phyloP scores from a whole-genome alignment of 2,113 vertebrate genomes.

The Burhinus bistriatus region DNA sequence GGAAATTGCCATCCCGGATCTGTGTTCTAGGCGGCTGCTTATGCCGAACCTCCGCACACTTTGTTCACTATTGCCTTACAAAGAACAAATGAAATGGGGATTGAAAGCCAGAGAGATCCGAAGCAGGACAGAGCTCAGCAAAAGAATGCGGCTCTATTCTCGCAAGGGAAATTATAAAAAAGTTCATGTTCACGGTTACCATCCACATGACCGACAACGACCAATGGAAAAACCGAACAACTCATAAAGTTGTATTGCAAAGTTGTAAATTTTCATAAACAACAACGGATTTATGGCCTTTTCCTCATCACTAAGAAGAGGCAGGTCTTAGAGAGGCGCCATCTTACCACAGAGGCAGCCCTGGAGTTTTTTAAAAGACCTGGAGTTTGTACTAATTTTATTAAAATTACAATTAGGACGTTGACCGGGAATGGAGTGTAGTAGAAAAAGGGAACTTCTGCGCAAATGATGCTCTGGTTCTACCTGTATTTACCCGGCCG shows the following conservation, averaged over 20 bases:
- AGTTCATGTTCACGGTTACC: constrained; percentile 97
- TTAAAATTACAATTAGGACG: constrained; percentile 51
- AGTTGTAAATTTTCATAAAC: constrained; percentile 99
- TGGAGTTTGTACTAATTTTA: constrained; percentile 61
- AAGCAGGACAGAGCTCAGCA: constrained; percentile 85
- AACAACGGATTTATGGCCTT: constrained; percentile 99
- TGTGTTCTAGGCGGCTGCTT: constrained; percentile 59
- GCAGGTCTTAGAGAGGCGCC: constrained; percentile 91
- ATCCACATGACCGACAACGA: constrained; percentile 88
- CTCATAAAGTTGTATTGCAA: constrained; percentile 98
- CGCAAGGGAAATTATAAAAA: constrained; percentile 98
- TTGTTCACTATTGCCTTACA: constrained; percentile 72
- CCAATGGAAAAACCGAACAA: constrained; percentile 89
- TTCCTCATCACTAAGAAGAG: constrained; percentile 87
- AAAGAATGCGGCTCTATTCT: constrained; percentile 94
- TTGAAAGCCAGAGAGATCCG: constrained; percentile 75
- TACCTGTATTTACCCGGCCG: neutral
- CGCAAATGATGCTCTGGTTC: neutral
- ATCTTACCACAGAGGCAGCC: constrained; percentile 87
- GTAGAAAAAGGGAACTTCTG: constrained; percentile 3
- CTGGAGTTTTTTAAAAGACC: constrained; percentile 66
- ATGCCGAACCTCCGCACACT: constrained; percentile 62
- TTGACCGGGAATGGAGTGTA: neutral
- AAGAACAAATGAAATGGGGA: constrained; percentile 69
- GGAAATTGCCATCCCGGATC: constrained; percentile 68